phyloP scores from a whole-genome alignment of 92 coral and sea anemone species.

The Zoanthus sansibaricus region DNA sequence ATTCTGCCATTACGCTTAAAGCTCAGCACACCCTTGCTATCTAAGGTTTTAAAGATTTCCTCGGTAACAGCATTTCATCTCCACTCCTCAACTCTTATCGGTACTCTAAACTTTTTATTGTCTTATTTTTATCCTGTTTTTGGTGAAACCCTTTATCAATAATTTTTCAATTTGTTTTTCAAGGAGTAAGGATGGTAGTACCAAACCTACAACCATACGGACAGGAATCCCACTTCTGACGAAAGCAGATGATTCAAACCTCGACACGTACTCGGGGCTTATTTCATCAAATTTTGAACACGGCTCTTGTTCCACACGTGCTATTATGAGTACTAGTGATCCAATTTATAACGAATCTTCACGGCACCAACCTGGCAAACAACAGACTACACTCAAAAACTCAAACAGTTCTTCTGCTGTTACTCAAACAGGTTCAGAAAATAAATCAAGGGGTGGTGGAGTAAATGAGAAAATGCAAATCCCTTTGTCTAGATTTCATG shows the following conservation, averaged over 20 bases:
- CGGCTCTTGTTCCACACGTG: neutral
- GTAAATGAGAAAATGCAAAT: neutral
- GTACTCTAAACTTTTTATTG: no score
- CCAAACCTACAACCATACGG: slow-evolving; percentile 25
- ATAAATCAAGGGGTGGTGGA: neutral
- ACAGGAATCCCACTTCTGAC: slow-evolving; percentile 33
- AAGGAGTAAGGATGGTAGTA: slow-evolving; percentile 14
- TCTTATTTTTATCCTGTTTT: no score
- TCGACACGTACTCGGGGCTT: neutral
- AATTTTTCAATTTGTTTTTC: neutral
- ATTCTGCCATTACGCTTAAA: no score
- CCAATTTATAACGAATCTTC: neutral
- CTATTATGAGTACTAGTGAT: neutral
- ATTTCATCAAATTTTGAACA: neutral
- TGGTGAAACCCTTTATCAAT: no score
- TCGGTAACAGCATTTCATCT: no score
- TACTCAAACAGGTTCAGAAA: slow-evolving; percentile 17
- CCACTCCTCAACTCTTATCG: no score
- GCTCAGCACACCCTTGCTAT: no score
- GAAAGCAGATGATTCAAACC: neutral
- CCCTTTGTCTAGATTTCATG: neutral
- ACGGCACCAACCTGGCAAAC: neutral
- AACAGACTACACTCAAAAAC: neutral
- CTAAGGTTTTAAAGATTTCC: no score
- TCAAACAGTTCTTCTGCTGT: slow-evolving; percentile 13